phyloP scores from a whole-genome alignment of 2,888 invertebrate genomes.

The Neocrepidodera transversa region DNA sequence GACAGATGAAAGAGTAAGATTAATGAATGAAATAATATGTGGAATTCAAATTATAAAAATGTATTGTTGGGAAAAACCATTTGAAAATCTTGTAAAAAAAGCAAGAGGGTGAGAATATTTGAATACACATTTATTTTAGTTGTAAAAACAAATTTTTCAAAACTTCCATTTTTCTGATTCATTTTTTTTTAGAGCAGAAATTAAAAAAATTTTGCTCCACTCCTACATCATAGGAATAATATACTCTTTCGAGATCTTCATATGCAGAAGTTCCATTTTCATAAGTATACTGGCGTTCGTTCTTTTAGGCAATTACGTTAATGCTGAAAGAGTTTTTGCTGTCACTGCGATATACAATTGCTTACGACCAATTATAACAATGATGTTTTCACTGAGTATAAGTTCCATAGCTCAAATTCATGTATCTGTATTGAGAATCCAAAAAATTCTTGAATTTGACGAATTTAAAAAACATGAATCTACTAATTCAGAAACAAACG shows the following conservation, averaged over 20 bases:
- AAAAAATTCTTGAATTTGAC: slow-evolving; percentile 65
- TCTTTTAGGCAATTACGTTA: slow-evolving; percentile 73
- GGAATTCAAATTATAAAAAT: slow-evolving; percentile 91
- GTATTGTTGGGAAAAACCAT: slow-evolving; percentile 96
- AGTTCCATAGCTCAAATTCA: slow-evolving; percentile 81
- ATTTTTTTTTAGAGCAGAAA: slow-evolving; percentile 66
- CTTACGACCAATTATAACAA: slow-evolving; percentile 85
- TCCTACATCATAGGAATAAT: slow-evolving; percentile 80
- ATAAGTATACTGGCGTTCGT: slow-evolving; percentile 82
- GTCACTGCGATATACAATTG: slow-evolving; percentile 91
- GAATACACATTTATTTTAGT: no score
- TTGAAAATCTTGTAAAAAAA: slow-evolving; percentile 77
- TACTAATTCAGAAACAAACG: no score
- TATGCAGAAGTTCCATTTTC: slow-evolving; percentile 86
- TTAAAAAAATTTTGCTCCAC: slow-evolving; percentile 74
- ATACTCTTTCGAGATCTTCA: slow-evolving; percentile 85
- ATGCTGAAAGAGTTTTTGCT: slow-evolving; percentile 86
- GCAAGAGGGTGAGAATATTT: slow-evolving; percentile 70
- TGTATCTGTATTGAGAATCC: slow-evolving; percentile 76
- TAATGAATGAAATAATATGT: slow-evolving; percentile 74
- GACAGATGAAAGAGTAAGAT: no score
- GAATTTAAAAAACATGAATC: slow-evolving; percentile 53
- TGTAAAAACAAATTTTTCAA: no score
- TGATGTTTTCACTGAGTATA: slow-evolving; percentile 88
- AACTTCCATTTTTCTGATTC: no score